phyloP scores from a whole-genome alignment of 2,797 vertebrate genomes.

The Spinus olivaceus region DNA sequence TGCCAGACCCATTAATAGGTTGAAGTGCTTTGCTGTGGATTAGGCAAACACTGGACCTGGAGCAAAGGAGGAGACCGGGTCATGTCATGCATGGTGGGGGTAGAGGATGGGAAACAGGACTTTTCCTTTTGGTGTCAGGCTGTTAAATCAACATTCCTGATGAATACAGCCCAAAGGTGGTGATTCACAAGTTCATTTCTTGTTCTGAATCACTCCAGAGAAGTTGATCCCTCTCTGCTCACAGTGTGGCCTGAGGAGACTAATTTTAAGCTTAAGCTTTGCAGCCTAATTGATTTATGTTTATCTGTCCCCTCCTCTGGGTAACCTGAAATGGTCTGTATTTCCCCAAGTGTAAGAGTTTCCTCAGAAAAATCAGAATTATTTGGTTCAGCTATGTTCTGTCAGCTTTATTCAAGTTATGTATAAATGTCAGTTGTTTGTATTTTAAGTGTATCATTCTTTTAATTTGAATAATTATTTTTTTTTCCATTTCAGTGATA shows the following conservation, averaged over 20 bases:
- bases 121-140: not conserved
- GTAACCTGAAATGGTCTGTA: not conserved
- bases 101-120: not conserved
- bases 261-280: not conserved
- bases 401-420: not conserved
- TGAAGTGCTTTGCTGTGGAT: not conserved
- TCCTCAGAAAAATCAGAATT: not conserved
- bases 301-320: not conserved
- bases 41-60: not conserved
- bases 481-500: slow-evolving; percentile 82
- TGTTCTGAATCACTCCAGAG: not conserved
- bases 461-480: not conserved
- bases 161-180: not conserved
- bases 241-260: not conserved
- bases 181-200: not conserved
- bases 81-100: fast-evolving
- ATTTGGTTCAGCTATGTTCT: not conserved
- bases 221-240: not conserved
- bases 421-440: not conserved
- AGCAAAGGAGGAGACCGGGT: not conserved
- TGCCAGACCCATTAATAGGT: not conserved
- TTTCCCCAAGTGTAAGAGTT: not conserved
- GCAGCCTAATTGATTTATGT: not conserved
- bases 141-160: not conserved
- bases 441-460: not conserved